Conservation (phyloP, 2,888 invertebrate genomes). For the Omphaloscelis lunosa region DNA sequence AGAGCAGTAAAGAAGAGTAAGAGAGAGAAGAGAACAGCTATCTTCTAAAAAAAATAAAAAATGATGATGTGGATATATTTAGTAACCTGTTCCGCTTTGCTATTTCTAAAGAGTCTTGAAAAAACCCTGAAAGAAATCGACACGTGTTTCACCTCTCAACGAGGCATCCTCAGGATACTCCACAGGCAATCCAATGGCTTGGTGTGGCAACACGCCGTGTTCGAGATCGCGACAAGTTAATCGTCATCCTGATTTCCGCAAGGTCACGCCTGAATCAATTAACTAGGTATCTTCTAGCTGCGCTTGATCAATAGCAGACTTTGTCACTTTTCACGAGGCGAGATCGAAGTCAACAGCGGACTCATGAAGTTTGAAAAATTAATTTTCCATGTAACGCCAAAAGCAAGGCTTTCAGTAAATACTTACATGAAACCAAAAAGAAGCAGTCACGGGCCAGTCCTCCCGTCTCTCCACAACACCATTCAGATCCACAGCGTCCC, state of each 20-base stretch:
- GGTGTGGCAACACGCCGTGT: too few species aligned
- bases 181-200: too few species aligned
- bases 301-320: background rate
- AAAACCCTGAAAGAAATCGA: too few species aligned
- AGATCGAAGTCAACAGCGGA: background rate
- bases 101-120: too few species aligned
- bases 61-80: too few species aligned
- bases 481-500: conserved; percentile 67
- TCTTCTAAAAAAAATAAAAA: too few species aligned
- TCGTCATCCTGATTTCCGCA: too few species aligned
- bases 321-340: background rate
- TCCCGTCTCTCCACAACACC: conserved; percentile 53
- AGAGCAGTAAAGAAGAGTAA: conserved; percentile 1
- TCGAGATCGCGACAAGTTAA: too few species aligned
- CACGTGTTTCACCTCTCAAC: too few species aligned
- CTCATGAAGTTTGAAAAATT: background rate
- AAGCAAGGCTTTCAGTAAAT: background rate
- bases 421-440: conserved; percentile 38
- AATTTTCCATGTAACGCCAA: background rate
- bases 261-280: too few species aligned
- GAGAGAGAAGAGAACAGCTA: background rate
- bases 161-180: too few species aligned
- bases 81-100: too few species aligned
- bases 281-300: background rate
- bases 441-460: conserved; percentile 61